Percentiles rank a stretch among this genome's conserved stretches.
These are phyloP conservation scores for Brenthis hecate DNA, from an alignment of 2,888 invertebrate species.

Conservation along the genomic window DNA sequence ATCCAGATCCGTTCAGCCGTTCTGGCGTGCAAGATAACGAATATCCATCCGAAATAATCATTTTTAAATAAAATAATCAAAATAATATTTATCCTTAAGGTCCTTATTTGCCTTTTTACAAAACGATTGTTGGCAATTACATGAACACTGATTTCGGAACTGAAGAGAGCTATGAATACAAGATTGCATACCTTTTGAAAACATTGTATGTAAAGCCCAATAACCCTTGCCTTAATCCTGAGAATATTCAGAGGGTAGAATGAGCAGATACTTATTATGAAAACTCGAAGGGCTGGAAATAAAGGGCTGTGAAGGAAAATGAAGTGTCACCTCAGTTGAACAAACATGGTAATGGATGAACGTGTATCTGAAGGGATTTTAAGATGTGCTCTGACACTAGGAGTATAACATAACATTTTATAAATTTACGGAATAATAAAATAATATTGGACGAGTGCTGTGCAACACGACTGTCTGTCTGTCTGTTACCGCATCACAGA, in stretches of 20 bases:
- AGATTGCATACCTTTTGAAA: slow-evolving; percentile 28
- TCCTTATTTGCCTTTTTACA: background rate
- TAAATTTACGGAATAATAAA: background rate
- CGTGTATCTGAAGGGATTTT: slow-evolving; percentile 17
- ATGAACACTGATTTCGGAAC: slow-evolving; percentile 34
- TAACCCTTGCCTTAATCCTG: slow-evolving; percentile 46
- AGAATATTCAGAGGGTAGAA: slow-evolving; percentile 51
- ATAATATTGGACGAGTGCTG: background rate
- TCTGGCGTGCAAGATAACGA: no score
- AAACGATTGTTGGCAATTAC: background rate
- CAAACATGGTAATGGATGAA: slow-evolving; percentile 40
- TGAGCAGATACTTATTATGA: slow-evolving; percentile 60
- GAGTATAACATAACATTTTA: background rate
- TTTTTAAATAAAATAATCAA: no score
- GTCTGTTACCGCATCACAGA: no score
- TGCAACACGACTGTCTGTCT: background rate
- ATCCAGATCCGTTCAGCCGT: no score
- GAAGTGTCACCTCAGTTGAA: slow-evolving; percentile 60
- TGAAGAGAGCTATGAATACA: slow-evolving; percentile 27
- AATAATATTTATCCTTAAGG: no score
- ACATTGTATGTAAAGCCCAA: slow-evolving; percentile 33
- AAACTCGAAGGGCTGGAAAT: slow-evolving; percentile 52
- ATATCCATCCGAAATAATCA: no score
- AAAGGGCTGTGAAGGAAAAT: slow-evolving; percentile 58
- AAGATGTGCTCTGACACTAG: background rate